phyloP scores from a whole-genome alignment of 2,797 vertebrate genomes.

The Tapirus indicus region DNA sequence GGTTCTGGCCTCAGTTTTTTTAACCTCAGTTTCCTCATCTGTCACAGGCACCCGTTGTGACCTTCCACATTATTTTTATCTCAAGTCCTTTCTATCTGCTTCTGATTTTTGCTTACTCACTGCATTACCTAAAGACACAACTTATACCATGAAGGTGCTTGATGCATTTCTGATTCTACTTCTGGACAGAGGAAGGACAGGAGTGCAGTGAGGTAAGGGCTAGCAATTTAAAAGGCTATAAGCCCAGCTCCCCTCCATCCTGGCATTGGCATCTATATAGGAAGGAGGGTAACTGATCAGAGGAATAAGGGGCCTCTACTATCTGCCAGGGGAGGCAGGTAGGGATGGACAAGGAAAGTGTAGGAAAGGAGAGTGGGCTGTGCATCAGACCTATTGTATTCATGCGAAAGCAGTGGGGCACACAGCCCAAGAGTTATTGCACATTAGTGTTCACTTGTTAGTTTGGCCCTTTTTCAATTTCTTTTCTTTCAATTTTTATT shows the following conservation, averaged over 20 bases:
- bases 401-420: background rate
- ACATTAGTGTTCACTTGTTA: background rate
- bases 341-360: too few relatives aligned
- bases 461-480: background rate
- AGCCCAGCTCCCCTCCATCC: background rate
- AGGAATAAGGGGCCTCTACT: background rate
- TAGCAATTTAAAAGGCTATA: background rate
- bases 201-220: background rate
- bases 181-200: background rate
- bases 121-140: background rate
- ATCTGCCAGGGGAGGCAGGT: too few relatives aligned
- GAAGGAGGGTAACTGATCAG: background rate
- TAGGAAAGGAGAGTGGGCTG: background rate
- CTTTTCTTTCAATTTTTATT: conserved; percentile 44
- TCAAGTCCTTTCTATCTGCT: background rate
- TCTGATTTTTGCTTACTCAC: background rate
- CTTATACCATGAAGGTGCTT: background rate
- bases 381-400: background rate
- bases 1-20: background rate
- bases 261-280: background rate
- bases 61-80: background rate
- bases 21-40: background rate
- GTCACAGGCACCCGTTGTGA: background rate
- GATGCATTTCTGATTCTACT: background rate
- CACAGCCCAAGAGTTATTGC: background rate